These are phyloP conservation scores for Brachyrhaphis roseni DNA, from an alignment of 2,797 vertebrate genomes.

Conservation along the genomic window DNA sequence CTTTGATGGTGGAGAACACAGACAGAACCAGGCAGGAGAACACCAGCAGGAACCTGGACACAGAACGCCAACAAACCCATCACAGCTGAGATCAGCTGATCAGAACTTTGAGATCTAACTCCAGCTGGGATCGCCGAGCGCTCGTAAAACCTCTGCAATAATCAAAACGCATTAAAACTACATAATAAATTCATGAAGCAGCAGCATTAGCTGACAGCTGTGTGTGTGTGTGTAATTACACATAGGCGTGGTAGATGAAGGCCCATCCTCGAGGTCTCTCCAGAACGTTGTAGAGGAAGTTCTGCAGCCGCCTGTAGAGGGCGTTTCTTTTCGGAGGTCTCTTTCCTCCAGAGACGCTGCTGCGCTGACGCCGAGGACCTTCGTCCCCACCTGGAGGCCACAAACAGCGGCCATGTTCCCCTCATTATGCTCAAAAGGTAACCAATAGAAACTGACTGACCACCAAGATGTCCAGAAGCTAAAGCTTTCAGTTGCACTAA, in stretches of 20 bases:
- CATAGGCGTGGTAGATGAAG: constrained; percentile 97
- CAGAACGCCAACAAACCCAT: constrained; percentile 11
- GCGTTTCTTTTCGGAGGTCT: constrained; percentile 94
- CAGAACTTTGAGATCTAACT: constrained; percentile 20
- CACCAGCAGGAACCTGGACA: constrained; percentile 91
- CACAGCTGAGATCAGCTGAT: constrained; percentile 7
- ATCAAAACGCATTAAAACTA: background rate
- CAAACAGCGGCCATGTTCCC: background rate
- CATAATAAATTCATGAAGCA: background rate
- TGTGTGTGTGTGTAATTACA: constrained; percentile 80
- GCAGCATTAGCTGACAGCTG: background rate
- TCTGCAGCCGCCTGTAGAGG: constrained; percentile 94
- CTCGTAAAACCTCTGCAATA: background rate
- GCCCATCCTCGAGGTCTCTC: constrained; percentile 97
- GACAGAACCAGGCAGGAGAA: constrained; percentile 97
- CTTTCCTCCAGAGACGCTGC: constrained; percentile 86
- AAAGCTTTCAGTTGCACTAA: background rate
- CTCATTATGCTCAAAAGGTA: background rate
- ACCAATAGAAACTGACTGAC: background rate
- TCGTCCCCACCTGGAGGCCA: constrained; percentile 83
- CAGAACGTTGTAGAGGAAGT: constrained; percentile 97
- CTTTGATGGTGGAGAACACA: constrained; percentile 96
- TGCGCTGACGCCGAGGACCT: constrained; percentile 87
- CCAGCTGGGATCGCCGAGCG: background rate
- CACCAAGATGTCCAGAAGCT: background rate